Evolutionary conservation across 2,113 vertebrate genomes (phyloP).

Genomic region (Noturus placidus): DNA sequence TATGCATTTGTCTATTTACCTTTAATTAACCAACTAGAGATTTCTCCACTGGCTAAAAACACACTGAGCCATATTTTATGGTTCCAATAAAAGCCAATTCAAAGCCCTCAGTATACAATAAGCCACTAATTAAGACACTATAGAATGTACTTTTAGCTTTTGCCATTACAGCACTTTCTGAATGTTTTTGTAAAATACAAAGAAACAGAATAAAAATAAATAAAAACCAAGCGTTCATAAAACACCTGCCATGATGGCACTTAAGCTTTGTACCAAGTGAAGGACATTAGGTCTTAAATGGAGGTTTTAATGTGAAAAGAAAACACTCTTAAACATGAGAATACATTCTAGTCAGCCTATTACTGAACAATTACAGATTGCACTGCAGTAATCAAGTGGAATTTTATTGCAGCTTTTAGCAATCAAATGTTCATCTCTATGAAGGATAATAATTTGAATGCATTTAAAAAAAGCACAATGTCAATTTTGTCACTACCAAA

Average conservation of each 20-base stretch:
- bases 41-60: conserved; percentile 39
- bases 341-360: conserved; percentile 43
- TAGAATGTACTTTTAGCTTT: conserved; percentile 36
- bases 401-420: conserved; percentile 35
- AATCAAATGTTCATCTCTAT: conserved; percentile 19
- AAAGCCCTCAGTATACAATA: conserved; percentile 72
- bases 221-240: conserved; percentile 28
- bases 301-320: conserved; percentile 50
- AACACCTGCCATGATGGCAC: conserved; percentile 37
- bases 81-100: conserved; percentile 69
- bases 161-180: conserved; percentile 35
- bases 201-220: background rate
- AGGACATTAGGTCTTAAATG: conserved; percentile 41
- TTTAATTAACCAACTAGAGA: conserved; percentile 52
- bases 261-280: conserved; percentile 31
- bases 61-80: conserved; percentile 32
- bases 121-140: conserved; percentile 67
- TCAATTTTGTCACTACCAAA: background rate
- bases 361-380: conserved; percentile 49
- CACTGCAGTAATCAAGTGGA: conserved; percentile 16
- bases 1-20: conserved; percentile 59
- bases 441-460: conserved; percentile 14
- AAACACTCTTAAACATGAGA: conserved; percentile 55
- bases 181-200: background rate
- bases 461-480: conserved; percentile 26